Evolutionary conservation across 2,797 vertebrate genomes (phyloP), one percentile per base, ranked within the genome.

Genomic region (Lemur catta): DNA sequence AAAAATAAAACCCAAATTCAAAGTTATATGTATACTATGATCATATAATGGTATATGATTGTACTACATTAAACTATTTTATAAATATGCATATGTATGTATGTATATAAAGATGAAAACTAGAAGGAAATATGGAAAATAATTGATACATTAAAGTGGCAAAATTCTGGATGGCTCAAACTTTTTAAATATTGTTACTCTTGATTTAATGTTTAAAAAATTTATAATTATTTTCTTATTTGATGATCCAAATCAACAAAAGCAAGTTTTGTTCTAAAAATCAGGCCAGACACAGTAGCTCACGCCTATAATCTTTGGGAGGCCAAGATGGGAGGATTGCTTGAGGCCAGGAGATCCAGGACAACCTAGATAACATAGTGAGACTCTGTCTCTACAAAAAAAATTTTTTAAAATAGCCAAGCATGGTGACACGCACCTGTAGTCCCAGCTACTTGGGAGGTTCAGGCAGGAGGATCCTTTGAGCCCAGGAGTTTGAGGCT

Each of bases 1-100:
- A 80, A 84, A 84, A 69, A 75, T 75, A 95, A 90, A 35, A 52
- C 24, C n/a, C 57, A 72, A 87, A 90, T 74, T 91, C 26, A 84
- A 90, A 94, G 48, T 91, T 74, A 22, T 22, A 94, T 38, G 11
- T 75, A 48, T 13, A 20, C 28, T 80, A 76, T 76, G 30, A 81
- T 74, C 35, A 61, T 52, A 69, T 50, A 38, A 89, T 59, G 63
- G 38, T 7, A 41, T 59, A 48, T 38, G 15, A 65, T 57, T n/a
- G 91, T 50, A 74, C 24, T 43, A 35, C 80, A 24, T 61, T 71
- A 41, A 46, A 30, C 22, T 84, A 46, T 48, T 82, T 91, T 81
- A 81, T 57, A 57, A 14, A 74, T 55, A 52, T 13, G 24, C 2
- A 48, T 18, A 28, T n/a, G 8, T n/a, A 1, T 41, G 20, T 57